Evolutionary conservation across 2,888 invertebrate species (phyloP).

Genomic region (Kuschelorhynchus macadamiae): DNA sequence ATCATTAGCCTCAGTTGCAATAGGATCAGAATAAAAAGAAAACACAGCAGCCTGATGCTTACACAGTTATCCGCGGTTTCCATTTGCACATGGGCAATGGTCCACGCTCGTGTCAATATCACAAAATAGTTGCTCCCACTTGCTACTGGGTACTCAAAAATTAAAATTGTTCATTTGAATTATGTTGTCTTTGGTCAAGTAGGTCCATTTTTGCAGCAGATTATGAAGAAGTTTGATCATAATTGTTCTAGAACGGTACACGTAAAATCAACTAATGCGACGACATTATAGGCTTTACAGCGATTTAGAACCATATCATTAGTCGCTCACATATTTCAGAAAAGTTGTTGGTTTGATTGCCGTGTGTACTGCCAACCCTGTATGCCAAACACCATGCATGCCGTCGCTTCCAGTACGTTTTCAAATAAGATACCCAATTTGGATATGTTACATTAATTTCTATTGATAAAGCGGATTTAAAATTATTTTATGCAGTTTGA

Average conservation of each 20-base stretch:
- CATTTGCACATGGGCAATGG: not conserved
- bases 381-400: slow-evolving; percentile 4
- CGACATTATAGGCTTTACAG: slow-evolving; percentile 1
- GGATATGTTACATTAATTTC: not conserved
- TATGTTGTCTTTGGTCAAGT: slow-evolving; percentile 7
- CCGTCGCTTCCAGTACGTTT: not conserved
- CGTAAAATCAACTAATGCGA: slow-evolving; percentile 4
- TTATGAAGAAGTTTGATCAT: slow-evolving; percentile 7
- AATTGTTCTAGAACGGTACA: slow-evolving; percentile 10
- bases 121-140: not conserved
- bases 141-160: slow-evolving; percentile 8
- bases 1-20: not conserved
- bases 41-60: slow-evolving; percentile 10
- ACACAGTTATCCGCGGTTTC: slow-evolving; percentile 1
- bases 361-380: not conserved
- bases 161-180: not conserved
- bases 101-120: not conserved
- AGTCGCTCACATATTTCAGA: not conserved
- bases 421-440: slow-evolving; percentile 5
- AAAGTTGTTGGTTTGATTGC: no score
- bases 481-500: slow-evolving; percentile 6
- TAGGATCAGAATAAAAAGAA: not conserved
- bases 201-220: not conserved
- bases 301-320: not conserved
- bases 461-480: slow-evolving; percentile 10